phyloP scores from a whole-genome alignment of 1,140 invertebrate species.

The Dreissena polymorpha region DNA sequence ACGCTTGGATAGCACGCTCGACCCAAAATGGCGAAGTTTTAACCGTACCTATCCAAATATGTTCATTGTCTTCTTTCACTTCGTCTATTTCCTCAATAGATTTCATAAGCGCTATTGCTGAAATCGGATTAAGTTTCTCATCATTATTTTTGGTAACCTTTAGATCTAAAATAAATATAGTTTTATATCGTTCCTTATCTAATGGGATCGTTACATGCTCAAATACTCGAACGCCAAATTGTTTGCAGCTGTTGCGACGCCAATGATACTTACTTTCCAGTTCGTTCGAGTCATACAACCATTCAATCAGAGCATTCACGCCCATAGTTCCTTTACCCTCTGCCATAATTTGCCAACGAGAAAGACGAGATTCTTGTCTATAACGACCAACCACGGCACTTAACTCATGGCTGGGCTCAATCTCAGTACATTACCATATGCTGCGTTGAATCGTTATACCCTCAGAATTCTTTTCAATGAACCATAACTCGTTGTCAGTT shows the following conservation, averaged over 20 bases:
- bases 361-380: background rate
- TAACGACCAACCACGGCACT: conserved; percentile 1
- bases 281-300: conserved; percentile 25
- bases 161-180: too few relatives aligned
- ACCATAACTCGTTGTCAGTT: conserved; percentile 24
- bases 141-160: too few relatives aligned
- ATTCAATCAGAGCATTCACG: conserved; percentile 8
- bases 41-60: too few relatives aligned
- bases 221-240: conserved; percentile 6
- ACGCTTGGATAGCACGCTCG: too few relatives aligned
- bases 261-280: conserved; percentile 3
- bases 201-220: background rate
- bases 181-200: too few relatives aligned
- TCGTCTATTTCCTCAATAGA: too few relatives aligned
- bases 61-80: too few relatives aligned
- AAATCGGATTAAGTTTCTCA: too few relatives aligned
- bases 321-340: background rate
- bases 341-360: background rate
- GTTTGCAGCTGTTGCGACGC: conserved; percentile 5
- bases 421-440: background rate
- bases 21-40: too few relatives aligned
- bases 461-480: conserved; percentile 16
- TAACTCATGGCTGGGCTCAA: too few relatives aligned
- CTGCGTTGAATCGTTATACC: conserved; percentile 35
- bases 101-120: too few relatives aligned